Conservation (phyloP, 2,113 vertebrate species). For the Thunnus thynnus region DNA sequence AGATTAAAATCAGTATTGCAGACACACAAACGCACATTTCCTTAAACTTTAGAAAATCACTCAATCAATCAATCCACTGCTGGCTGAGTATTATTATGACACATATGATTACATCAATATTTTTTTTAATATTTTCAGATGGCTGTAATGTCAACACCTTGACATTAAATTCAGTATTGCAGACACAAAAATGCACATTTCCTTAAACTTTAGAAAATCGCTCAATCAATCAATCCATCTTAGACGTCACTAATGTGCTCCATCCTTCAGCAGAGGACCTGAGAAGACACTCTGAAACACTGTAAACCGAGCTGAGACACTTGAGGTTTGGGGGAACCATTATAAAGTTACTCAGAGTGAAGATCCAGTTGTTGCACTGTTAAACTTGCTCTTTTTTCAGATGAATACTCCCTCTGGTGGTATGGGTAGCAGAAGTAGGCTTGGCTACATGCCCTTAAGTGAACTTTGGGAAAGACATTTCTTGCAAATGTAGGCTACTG, state of each 20-base stretch:
- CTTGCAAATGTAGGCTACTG: not conserved
- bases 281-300: not conserved
- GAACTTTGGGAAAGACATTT: not conserved
- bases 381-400: slow-evolving; percentile 36
- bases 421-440: slow-evolving; percentile 39
- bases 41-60: not conserved
- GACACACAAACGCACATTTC: not conserved
- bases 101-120: no score
- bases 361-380: slow-evolving; percentile 59
- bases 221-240: not conserved
- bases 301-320: slow-evolving; percentile 1
- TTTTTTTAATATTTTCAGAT: not conserved
- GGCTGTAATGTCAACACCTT: not conserved
- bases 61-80: not conserved
- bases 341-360: slow-evolving; percentile 39
- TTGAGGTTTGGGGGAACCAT: slow-evolving; percentile 16
- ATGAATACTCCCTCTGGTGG: slow-evolving; percentile 78
- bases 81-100: no score
- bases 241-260: no score
- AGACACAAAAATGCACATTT: not conserved
- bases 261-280: no score
- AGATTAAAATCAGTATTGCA: not conserved
- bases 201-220: not conserved
- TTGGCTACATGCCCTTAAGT: slow-evolving; percentile 17
- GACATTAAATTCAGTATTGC: not conserved